Percentiles rank a stretch among this genome's conserved stretches.
Conservation (phyloP, 2,797 vertebrate genomes). For the Enteromius fasciolatus region DNA sequence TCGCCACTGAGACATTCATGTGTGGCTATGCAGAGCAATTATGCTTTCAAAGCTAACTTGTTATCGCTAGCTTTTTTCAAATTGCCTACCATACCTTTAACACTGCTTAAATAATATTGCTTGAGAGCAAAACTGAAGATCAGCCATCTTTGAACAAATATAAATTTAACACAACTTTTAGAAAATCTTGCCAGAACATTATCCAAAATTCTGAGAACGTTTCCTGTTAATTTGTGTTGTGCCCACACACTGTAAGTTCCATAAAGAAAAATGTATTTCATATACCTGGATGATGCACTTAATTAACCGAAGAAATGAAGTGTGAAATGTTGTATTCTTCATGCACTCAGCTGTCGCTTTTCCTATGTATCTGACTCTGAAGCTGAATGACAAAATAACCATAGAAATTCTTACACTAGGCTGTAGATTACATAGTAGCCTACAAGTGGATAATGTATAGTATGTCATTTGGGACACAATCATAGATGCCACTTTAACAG, state of each 20-base stretch:
- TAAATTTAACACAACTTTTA: neutral
- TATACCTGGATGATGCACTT: neutral
- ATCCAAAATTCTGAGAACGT: neutral
- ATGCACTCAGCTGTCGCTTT: neutral
- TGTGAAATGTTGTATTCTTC: neutral
- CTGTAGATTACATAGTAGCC: neutral
- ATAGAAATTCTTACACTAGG: neutral
- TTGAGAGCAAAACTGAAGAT: neutral
- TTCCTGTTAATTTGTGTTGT: neutral
- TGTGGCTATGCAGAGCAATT: no score
- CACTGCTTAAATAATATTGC: neutral
- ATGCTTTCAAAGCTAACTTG: no score
- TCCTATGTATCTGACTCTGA: neutral
- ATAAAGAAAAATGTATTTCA: conserved; percentile 6
- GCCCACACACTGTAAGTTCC: neutral
- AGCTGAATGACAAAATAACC: neutral
- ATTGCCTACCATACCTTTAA: no score
- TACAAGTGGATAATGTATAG: conserved; percentile 5
- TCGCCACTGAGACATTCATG: no score
- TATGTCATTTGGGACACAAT: conserved; percentile 2
- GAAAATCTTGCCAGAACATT: neutral
- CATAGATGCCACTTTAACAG: neutral
- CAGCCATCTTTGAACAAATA: neutral
- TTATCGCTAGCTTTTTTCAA: no score
- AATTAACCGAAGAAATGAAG: neutral